phyloP scores from a whole-genome alignment of 2,113 vertebrate genomes.

The Chionis minor region DNA sequence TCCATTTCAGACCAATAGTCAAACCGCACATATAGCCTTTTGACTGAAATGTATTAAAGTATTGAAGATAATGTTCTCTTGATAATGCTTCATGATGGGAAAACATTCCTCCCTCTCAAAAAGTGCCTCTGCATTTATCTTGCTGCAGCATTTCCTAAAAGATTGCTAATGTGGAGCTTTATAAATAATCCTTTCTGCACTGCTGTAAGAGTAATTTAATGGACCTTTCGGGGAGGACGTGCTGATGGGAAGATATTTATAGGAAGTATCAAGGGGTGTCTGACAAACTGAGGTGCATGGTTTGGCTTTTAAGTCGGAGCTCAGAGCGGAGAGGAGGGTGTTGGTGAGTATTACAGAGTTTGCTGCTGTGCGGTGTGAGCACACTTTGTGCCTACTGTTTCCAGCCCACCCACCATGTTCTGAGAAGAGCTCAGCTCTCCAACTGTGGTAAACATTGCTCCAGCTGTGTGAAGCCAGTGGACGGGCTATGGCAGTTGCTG shows the following conservation, averaged over 20 bases:
- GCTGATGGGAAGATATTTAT: neutral
- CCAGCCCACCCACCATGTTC: constrained; percentile 45
- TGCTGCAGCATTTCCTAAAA: neutral
- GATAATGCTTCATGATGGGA: neutral
- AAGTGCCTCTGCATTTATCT: constrained; percentile 2
- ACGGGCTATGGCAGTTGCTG: neutral
- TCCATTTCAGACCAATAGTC: neutral
- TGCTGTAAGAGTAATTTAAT: constrained; percentile 41
- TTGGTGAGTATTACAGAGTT: fast-evolving
- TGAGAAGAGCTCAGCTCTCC: neutral
- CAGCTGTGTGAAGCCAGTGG: neutral
- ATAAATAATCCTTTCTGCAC: constrained; percentile 20
- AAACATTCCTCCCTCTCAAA: neutral
- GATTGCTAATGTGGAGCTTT: constrained; percentile 18
- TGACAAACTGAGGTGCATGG: neutral
- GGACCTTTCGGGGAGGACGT: constrained; percentile 5
- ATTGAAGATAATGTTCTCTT: constrained; percentile 37
- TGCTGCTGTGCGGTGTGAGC: neutral
- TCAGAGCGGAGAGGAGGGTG: neutral
- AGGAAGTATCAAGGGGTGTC: neutral
- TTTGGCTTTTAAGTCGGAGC: neutral
- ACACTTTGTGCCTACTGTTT: neutral
- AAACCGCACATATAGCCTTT: neutral
- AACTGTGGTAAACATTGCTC: neutral
- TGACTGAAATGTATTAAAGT: neutral